These are phyloP conservation scores for Parauchenoglanis ngamensis DNA, from an alignment of 2,797 vertebrate genomes.

Conservation along the genomic window DNA sequence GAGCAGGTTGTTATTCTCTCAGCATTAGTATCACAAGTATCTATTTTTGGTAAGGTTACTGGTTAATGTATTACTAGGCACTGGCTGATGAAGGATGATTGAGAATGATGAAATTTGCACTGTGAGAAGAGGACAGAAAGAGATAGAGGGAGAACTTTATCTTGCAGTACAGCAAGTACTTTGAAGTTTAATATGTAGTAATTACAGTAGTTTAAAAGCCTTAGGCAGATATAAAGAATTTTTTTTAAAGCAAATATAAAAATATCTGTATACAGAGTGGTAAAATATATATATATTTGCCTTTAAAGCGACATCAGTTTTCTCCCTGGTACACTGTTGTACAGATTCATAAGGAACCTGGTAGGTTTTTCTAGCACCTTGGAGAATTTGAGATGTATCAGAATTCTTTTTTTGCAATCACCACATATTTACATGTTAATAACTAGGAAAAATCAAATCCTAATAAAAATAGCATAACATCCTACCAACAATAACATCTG, in stretches of 20 bases:
- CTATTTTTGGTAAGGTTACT: constrained; percentile 34
- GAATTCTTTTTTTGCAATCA: not conserved
- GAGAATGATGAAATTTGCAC: not conserved
- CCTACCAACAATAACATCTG: constrained; percentile 12
- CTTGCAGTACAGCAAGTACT: not conserved
- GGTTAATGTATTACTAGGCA: constrained; percentile 36
- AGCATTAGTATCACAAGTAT: not conserved
- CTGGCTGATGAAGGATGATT: not conserved
- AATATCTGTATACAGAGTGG: not conserved
- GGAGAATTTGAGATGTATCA: not conserved
- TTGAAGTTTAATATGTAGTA: not conserved
- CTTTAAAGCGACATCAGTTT: not conserved
- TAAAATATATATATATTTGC: not conserved
- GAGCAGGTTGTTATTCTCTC: constrained; percentile 11
- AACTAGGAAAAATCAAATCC: not conserved
- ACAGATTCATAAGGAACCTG: not conserved
- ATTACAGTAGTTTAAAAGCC: constrained; percentile 11
- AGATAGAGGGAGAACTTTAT: not conserved
- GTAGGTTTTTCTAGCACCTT: not conserved
- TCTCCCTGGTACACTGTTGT: not conserved
- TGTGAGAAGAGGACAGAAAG: not conserved
- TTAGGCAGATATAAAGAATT: not conserved
- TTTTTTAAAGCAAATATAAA: not conserved
- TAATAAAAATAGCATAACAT: constrained; percentile 13
- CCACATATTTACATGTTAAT: not conserved